Evolutionary conservation across 2,888 invertebrate species (phyloP), one percentile per base, ranked within the genome.

Genomic region (Cantharis rufa): DNA sequence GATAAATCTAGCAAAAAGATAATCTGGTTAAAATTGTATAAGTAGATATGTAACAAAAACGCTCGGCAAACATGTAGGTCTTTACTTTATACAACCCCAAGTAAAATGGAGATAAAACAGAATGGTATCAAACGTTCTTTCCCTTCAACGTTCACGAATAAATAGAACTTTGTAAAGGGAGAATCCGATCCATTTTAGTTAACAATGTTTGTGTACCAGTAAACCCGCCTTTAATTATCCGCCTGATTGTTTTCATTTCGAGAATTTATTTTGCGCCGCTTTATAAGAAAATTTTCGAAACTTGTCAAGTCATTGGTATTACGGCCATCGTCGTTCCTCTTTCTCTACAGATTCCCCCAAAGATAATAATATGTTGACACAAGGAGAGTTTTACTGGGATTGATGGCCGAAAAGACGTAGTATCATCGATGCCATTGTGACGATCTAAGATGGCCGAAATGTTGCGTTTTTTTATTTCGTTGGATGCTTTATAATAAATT

Each of bases 21-120:
- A 84, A 84, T 83, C 82, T 81, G 76, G 80, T 83, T 84, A 84
- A 82, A 84, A 83, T 84, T 80, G 80, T 82, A 80, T 82, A 80
- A 83, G 83, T 78, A 80, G 79, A 79, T 75, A 72, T 70, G 70
- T 80, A 81, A 81, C 82, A 81, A 82, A 83, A 82, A 83, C 82
- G 79, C 73, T 79, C 73, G 24, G 77, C 83, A 84, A 85, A 85
- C 83, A 85, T 83, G 83, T 83, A 82, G 82, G 81, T 81, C 81
- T 78, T 78, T 76, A 79, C 79, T 78, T 76, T 76, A 77, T 78
- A 24, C 32, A 81, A 82, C 83, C 84, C 74, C 83, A 83, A 84
- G 82, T 69, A 69, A 72, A 76, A 72, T 72, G 69, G 69, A 82
- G 80, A 81, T 80, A 82, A 82, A 83, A 82, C 76, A 81, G 72